Percentiles rank a stretch among this genome's conserved stretches.
Conservation (phyloP, 2,888 invertebrate species). For the Callyntrura guangdongensis region DNA sequence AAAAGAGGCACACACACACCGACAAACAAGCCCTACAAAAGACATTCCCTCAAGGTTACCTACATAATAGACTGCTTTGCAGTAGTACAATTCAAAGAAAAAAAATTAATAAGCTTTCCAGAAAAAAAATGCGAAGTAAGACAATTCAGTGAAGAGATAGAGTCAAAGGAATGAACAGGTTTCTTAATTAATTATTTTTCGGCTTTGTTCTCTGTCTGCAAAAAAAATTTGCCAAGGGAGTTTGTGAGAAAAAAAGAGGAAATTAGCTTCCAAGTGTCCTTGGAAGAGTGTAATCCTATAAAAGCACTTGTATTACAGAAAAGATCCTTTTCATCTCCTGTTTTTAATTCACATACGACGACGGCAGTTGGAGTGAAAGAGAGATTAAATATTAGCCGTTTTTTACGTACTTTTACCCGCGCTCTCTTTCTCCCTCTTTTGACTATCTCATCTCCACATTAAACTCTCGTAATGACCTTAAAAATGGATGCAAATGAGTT, state of each 20-base stretch:
- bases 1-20: background rate
- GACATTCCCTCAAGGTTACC: background rate
- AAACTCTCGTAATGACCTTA: constrained; percentile 31
- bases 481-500: constrained; percentile 46
- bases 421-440: background rate
- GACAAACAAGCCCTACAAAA: background rate
- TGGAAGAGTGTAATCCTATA: background rate
- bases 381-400: constrained; percentile 13
- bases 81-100: background rate
- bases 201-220: too few relatives aligned
- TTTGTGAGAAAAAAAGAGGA: background rate
- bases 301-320: background rate
- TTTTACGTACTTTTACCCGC: background rate
- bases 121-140: background rate
- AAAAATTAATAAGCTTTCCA: background rate
- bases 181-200: too few relatives aligned
- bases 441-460: constrained; percentile 2
- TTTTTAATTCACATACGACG: background rate
- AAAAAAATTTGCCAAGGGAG: too few relatives aligned
- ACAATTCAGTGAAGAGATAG: too few relatives aligned
- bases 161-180: too few relatives aligned
- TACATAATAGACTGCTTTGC: too few relatives aligned
- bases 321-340: background rate
- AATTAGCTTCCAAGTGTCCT: background rate
- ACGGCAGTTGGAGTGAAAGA: background rate